Percentiles rank a stretch among this genome's conserved stretches.
Conservation (phyloP, 2,797 vertebrate genomes). For the Podarcis siculus region DNA sequence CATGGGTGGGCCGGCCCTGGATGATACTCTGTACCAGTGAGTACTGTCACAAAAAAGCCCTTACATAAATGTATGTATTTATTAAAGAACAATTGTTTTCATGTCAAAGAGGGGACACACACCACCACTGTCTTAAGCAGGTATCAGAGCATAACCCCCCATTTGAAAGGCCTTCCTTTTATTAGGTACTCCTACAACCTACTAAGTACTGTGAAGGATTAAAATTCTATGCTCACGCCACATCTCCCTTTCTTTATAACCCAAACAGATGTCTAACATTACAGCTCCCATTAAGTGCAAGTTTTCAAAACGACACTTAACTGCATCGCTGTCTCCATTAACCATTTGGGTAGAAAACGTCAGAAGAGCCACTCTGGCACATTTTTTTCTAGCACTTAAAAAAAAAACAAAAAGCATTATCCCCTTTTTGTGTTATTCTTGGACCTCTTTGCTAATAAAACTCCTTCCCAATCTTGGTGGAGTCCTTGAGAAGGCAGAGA, state of each 20-base stretch:
- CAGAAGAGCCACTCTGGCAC: conserved; percentile 6
- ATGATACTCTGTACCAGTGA: too few relatives aligned
- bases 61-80: too few relatives aligned
- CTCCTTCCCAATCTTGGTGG: conserved; percentile 57
- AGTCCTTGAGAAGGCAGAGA: conserved; percentile 50
- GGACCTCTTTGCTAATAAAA: conserved; percentile 67
- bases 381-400: conserved; percentile 40
- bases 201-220: not conserved
- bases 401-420: conserved; percentile 9
- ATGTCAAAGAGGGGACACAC: not conserved
- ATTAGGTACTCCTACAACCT: not conserved
- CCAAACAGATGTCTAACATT: not conserved
- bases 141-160: not conserved
- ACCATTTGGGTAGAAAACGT: not conserved
- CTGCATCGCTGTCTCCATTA: not conserved
- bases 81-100: too few relatives aligned
- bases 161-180: not conserved
- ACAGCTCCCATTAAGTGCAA: not conserved
- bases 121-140: not conserved
- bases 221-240: not conserved
- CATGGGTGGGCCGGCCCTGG: too few relatives aligned
- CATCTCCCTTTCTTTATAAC: not conserved
- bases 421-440: conserved; percentile 52
- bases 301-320: not conserved
- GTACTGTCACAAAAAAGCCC: too few relatives aligned